A percentile compares a stretch with the other conserved stretches of the same genome.
Conservation (phyloP, 2,888 invertebrate species). For the Poecilus cupreus region DNA sequence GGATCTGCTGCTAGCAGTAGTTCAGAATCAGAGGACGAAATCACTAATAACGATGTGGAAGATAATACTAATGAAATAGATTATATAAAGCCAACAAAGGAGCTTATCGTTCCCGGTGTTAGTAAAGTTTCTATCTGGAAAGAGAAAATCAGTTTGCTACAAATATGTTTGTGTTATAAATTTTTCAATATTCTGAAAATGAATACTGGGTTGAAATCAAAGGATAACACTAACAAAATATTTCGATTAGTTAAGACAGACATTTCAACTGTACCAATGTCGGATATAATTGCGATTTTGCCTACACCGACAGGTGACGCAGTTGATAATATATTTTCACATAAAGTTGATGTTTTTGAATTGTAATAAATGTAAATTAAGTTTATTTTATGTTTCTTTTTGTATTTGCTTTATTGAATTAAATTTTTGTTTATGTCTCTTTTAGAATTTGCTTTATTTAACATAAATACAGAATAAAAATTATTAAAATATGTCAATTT, state of each 20-base stretch:
- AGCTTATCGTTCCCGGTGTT: constrained; percentile 41
- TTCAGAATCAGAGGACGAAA: neutral
- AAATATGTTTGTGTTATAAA: constrained; percentile 43
- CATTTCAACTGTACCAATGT: constrained; percentile 42
- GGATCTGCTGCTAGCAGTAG: constrained; percentile 25
- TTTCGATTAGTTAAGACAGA: constrained; percentile 44
- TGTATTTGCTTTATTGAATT: too few species aligned
- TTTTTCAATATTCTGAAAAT: constrained; percentile 38
- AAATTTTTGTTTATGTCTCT: too few species aligned
- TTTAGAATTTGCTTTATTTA: neutral
- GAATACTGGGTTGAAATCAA: constrained; percentile 43
- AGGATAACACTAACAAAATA: neutral
- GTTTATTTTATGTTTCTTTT: neutral
- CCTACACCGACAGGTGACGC: constrained; percentile 10
- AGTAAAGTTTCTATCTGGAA: constrained; percentile 23
- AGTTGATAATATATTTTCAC: constrained; percentile 5
- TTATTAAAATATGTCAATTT: neutral
- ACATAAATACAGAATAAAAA: neutral
- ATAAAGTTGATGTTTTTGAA: neutral
- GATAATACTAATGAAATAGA: neutral
- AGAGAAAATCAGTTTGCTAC: constrained; percentile 35
- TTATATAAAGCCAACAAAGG: constrained; percentile 2
- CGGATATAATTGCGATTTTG: constrained; percentile 31
- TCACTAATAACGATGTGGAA: neutral
- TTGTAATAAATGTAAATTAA: neutral